Conservation (phyloP, 2,797 vertebrate genomes). For the Onychomys leucogaster region DNA sequence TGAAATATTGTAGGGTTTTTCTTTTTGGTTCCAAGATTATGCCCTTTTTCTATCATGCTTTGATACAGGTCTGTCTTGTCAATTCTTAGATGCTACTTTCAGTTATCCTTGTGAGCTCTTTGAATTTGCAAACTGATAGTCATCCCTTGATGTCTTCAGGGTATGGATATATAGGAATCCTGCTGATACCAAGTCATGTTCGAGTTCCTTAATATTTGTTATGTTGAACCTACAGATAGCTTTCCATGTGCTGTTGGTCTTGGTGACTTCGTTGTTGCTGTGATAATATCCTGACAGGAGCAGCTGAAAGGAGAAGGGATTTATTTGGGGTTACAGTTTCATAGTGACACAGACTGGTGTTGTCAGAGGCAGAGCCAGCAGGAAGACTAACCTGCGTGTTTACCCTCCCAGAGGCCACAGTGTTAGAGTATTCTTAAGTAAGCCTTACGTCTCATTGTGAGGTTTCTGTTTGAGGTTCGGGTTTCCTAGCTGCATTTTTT, state of each 20-base stretch:
- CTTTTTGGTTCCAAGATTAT: neutral
- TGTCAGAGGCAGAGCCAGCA: neutral
- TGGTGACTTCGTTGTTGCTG: neutral
- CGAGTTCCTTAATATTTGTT: neutral
- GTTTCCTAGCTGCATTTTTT: slow-evolving; percentile 9
- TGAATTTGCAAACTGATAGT: neutral
- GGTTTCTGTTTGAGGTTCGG: neutral
- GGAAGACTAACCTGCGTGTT: neutral
- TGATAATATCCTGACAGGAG: neutral
- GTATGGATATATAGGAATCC: neutral
- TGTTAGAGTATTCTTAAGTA: neutral
- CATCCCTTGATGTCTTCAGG: neutral
- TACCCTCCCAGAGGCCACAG: neutral
- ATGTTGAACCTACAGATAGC: neutral
- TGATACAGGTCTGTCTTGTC: neutral
- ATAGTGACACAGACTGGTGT: neutral
- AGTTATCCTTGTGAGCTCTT: neutral
- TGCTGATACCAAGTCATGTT: neutral
- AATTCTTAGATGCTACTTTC: neutral
- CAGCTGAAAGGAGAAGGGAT: neutral
- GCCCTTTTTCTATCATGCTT: neutral
- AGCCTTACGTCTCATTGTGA: neutral
- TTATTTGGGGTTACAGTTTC: neutral
- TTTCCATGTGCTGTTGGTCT: neutral
- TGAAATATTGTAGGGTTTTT: neutral